Evolutionary conservation across 1,140 invertebrate genomes (phyloP), one percentile per base, ranked within the genome.

Genomic region (Ditylenchus dipsaci): DNA sequence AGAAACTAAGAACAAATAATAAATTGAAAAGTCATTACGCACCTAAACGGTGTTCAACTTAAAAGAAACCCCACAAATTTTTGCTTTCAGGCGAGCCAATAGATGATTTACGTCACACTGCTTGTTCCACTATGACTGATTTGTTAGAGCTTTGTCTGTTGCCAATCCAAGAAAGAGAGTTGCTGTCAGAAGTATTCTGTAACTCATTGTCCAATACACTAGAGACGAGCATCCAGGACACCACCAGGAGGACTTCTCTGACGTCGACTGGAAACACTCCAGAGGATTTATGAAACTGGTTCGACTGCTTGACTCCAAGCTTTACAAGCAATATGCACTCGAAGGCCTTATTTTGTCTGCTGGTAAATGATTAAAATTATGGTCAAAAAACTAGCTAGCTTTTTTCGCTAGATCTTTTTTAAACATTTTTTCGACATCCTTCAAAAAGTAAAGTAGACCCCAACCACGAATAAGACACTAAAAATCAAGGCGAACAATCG

Each of bases 311-410:
- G 26, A 71, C 43, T 71, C 69, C 5, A 3, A 59, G n/a, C 47
- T 17, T 8, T 73, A 71, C 38, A 60, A 60, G 0, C 19, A 43
- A 30, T 60, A 23, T 65, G 69, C 71, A 11, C n/a, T 71, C 0
- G 43, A 42, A 38, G 69, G 69, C n/a, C 74, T 71, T 58, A 59
- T 71, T 17, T 43, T 71, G 21, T 71, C 69, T 57, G 69, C 69
- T 42, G 69, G 69, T 72, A 27, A 8, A 29, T 15, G 1, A 27
- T 7, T n/a, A n/a, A n/a, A n/a, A 19, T 63, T 58, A 21, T 62
- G n/a, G n/a, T n/a, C n/a, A n/a, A n/a, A n/a, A n/a, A n/a, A n/a
- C n/a, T n/a, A n/a, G n/a, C n/a, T n/a, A n/a, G n/a, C n/a, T n/a
- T n/a, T n/a, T n/a, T n/a, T n/a, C n/a, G n/a, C n/a, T n/a, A n/a